Evolutionary conservation across 2,888 invertebrate species (phyloP), one percentile per base, ranked within the genome.

Genomic region (Tanypteryx hageni): DNA sequence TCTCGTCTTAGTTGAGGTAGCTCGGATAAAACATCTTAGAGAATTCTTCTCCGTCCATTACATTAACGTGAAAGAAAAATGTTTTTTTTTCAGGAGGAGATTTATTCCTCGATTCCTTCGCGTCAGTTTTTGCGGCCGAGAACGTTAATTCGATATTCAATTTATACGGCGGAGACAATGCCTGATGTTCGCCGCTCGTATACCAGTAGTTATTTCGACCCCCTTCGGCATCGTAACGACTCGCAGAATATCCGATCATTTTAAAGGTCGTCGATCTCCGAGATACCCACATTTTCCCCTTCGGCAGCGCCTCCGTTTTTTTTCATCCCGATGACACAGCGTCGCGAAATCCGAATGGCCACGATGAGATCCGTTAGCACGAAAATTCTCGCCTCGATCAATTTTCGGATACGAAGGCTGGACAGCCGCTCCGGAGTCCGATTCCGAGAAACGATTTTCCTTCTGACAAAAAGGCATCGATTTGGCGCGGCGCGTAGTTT

Each of bases 361-460:
- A 44, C n/a, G n/a, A 44, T 44, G 44, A 5, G 44, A n/a, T 44
- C 5, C 44, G 44, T 44, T 44, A 44, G 44, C 44, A 44, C 44
- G 44, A 44, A 44, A 44, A 44, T 44, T 44, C 44, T 44, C 44
- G 44, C 44, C 44, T 44, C 44, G 44, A 44, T 44, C 44, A 44
- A 44, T 44, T 44, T 44, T 44, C 44, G 44, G 44, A 44, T 5
- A 64, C 8, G 0, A 7, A 16, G 56, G 56, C 11, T 18, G 57
- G 83, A 83, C 44, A 56, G 83, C 57, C 18, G 18, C 56, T 44
- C 56, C 9, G 18, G 56, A 8, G 83, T n/a, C 9, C 18, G 14
- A 57, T 83, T 83, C 83, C 18, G 44, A n/a, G 83, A 57, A 83
- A 83, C n/a, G 57, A 57, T 57, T 57, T 57, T 83, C 83, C 44